Base-by-base conservation (phyloP, 2,113 vertebrate species). In the human (Homo sapiens) region DNA sequence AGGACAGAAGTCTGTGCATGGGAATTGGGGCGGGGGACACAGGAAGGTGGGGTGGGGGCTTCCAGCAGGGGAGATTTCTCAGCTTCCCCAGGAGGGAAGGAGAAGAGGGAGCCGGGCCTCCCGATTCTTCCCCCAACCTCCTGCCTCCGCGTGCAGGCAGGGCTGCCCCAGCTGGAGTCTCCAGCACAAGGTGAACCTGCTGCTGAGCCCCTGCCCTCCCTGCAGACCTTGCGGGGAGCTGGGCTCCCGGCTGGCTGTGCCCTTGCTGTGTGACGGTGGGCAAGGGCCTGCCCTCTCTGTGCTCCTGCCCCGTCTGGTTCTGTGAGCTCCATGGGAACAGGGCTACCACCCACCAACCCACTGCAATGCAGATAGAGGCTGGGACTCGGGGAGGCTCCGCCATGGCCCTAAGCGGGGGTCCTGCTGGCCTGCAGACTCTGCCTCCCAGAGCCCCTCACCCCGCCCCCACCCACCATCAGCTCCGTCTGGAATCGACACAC, bases 401-500 rank as follows among this genome's bases (percentile, higher is more conserved):
- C 3, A 17, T 20, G 45, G n/a, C 82, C n/a, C 8, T 79, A 61
- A 13, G 59, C 1, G 5, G 38, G 2, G 11, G n/a, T 45, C 45
- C 18, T 18, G 27, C 27, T 35, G 27, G 57, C 70, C 38, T 14
- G 17, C 55, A 30, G 72, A n/a, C 57, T 10, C 20, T 4, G 11
- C 32, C 43, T 14, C 13, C 7, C 55, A 16, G 66, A 22, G 4
- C n/a, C 35, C 48, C 90, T 9, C 2, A 9, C 75, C 52, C 81
- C 3, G 0, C 25, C 83, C 89, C 89, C 88, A 27, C 89, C 87
- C 88, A 27, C 25, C 5, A 0, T n/a, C 38, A 52, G 45, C 81
- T 83, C 14, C 4, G 6, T 96, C 66, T 97, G 88, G 89, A 95
- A 96, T 96, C 16, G 50, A 96, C 85, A 90, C 93, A 27, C 64